Percentiles rank a stretch among this genome's conserved stretches.
phyloP scores from a whole-genome alignment of 2,113 vertebrate genomes.

The Indri indri region DNA sequence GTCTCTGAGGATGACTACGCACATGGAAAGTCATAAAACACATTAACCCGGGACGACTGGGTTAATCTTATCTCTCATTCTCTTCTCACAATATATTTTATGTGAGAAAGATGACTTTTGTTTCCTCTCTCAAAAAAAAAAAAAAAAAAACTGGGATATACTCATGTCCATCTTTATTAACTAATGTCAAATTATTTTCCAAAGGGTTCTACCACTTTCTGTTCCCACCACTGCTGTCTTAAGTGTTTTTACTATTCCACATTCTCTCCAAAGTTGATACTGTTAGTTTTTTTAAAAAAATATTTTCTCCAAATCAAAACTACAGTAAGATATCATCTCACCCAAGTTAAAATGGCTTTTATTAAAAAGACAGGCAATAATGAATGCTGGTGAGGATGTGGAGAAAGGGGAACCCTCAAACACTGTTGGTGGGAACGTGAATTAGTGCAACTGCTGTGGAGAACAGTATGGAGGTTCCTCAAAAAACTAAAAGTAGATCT shows the following conservation, averaged over 20 bases:
- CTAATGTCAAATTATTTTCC: neutral
- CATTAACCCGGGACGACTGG: neutral
- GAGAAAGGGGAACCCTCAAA: no score
- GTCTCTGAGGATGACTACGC: neutral
- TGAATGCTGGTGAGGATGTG: no score
- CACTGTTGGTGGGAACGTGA: no score
- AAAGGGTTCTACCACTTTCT: neutral
- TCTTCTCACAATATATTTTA: neutral
- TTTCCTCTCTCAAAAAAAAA: neutral
- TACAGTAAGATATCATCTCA: no score
- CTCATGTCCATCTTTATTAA: neutral
- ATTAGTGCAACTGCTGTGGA: no score
- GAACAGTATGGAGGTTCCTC: no score
- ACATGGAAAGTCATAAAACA: neutral
- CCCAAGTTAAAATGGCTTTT: no score
- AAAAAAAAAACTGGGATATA: neutral
- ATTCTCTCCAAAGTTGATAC: neutral
- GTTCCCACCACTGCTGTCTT: neutral
- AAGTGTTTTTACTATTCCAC: neutral
- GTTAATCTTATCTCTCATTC: neutral
- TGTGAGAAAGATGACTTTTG: constrained; percentile 21
- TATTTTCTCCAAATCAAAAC: neutral
- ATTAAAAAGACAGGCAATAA: no score
- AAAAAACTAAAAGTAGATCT: no score
- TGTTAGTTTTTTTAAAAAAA: neutral